These are phyloP conservation scores for Palythoa grandiflora DNA, from an alignment of 92 coral and sea anemone species.

Conservation along the genomic window DNA sequence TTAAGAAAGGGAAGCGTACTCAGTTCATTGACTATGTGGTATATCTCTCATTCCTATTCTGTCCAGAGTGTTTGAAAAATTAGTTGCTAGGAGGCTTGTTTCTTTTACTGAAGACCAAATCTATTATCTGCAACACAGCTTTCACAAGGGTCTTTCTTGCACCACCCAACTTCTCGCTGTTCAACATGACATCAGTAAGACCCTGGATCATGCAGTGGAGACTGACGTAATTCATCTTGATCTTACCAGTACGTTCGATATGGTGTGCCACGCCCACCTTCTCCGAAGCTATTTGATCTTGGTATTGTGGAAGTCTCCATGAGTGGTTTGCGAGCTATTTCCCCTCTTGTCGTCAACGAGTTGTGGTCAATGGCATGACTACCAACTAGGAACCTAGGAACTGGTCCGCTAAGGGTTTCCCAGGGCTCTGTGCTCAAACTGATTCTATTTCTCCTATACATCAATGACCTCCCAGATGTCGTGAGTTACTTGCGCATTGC, in stretches of 20 bases:
- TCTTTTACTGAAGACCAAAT: slow-evolving; percentile 2
- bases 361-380: too few species aligned
- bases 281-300: too few species aligned
- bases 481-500: too few species aligned
- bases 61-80: slow-evolving; percentile 54
- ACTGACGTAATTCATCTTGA: slow-evolving; percentile 45
- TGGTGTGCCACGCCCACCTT: slow-evolving; percentile 36
- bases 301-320: too few species aligned
- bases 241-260: slow-evolving; percentile 40
- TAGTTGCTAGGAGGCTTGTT: slow-evolving; percentile 41
- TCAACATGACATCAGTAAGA: slow-evolving; percentile 48
- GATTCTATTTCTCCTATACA: too few species aligned
- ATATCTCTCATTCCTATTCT: slow-evolving; percentile 50
- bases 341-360: too few species aligned
- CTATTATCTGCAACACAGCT: slow-evolving; percentile 30
- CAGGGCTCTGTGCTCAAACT: too few species aligned
- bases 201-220: slow-evolving; percentile 48
- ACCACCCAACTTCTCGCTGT: slow-evolving; percentile 52
- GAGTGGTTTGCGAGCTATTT: too few species aligned
- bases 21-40: slow-evolving; percentile 49
- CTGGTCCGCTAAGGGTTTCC: too few species aligned
- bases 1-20: slow-evolving; percentile 49
- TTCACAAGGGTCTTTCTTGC: slow-evolving; percentile 48
- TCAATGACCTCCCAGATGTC: too few species aligned
- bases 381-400: too few species aligned